Evolutionary conservation across 1,140 invertebrate species (phyloP), one percentile per base, ranked within the genome.

Genomic region (Nephotettix cincticeps): DNA sequence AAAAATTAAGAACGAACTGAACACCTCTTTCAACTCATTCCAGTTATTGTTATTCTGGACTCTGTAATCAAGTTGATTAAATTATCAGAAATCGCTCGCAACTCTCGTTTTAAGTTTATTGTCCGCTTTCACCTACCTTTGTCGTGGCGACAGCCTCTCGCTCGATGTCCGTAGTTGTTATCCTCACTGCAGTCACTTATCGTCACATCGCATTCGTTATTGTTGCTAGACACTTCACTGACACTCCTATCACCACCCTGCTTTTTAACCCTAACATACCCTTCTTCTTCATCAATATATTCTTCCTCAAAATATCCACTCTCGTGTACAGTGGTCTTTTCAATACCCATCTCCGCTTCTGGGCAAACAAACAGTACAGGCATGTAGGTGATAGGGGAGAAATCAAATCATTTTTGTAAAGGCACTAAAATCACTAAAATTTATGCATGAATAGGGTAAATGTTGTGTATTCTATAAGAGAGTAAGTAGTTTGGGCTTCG

Each of bases 231-330:
- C 28, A 64, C 30, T 19, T 64, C 61, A 30, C 61, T 64, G 19
- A 19, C 54, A 4, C 51, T 25, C 11, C 68, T 23, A 11, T 27
- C 54, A 14, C 30, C 11, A 27, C 36, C 36, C 29, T 70, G 54
- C 25, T 64, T 64, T 23, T 64, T 64, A 9, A 63, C 30, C 43
- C 32, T 54, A 6, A 32, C 64, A 61, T 66, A 73, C 30, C 69
- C 51, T 23, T 76, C 76, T 47, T 76, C 76, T 11, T 72, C 76
- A 47, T 76, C 75, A 13, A 72, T 74, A 23, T 74, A 76, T 23
- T 71, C 75, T 14, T 74, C 77, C 47, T 79, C 78, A 70, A 79
- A 79, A 70, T 78, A 79, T 3, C 78, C 78, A 73, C 78, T 79
- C 73, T 79, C 78, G 77, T 79, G 78, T 68, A 79, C 78, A 21